Percentiles rank a stretch among this genome's conserved stretches.
Evolutionary conservation across 2,888 invertebrate genomes (phyloP).

Genomic region (Apantesis nais): DNA sequence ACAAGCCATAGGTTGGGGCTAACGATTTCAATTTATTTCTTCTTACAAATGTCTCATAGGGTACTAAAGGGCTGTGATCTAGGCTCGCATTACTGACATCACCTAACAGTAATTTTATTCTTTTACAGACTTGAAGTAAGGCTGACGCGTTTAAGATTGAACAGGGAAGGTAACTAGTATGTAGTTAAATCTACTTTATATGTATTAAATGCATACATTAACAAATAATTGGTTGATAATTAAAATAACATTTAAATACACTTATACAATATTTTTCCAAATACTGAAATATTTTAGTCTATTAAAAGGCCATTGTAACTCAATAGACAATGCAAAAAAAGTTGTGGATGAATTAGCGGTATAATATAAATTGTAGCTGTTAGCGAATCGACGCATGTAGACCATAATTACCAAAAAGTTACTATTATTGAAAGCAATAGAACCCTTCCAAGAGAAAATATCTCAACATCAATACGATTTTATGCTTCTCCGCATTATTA

Average conservation of each 20-base stretch:
- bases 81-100: neutral
- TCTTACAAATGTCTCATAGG: too few relatives aligned
- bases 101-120: too few relatives aligned
- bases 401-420: too few relatives aligned
- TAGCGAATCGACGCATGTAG: too few relatives aligned
- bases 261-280: neutral
- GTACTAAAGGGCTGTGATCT: conserved; percentile 2
- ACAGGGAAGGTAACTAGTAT: conserved; percentile 29
- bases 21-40: neutral
- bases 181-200: conserved; percentile 36
- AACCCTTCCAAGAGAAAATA: neutral
- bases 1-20: neutral
- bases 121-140: conserved; percentile 45
- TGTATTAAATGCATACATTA: conserved; percentile 47
- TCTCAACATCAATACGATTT: neutral
- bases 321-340: conserved; percentile 8
- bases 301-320: neutral
- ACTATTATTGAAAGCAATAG: neutral
- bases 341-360: neutral
- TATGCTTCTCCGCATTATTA: neutral
- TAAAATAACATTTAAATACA: conserved; percentile 4
- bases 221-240: conserved; percentile 10
- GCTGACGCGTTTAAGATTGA: conserved; percentile 39
- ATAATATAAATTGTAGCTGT: neutral
- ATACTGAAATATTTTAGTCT: neutral